Evolutionary conservation across 2,797 vertebrate genomes (phyloP).

Genomic region (Philypnodon macrostomus): DNA sequence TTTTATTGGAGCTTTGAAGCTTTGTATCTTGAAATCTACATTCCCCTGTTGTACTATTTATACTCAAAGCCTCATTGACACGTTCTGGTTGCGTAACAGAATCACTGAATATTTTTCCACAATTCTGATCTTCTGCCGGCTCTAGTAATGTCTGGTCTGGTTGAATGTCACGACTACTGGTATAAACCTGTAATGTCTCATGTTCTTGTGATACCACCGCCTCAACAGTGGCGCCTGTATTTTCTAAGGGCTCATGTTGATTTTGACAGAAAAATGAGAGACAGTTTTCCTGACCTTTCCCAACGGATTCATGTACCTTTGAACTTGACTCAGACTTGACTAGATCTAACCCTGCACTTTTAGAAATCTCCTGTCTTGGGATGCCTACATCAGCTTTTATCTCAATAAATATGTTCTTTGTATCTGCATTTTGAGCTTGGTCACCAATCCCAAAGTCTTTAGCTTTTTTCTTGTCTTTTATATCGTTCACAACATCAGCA

Average conservation of each 20-base stretch:
- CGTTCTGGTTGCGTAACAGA: conserved; percentile 20
- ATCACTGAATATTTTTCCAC: conserved; percentile 22
- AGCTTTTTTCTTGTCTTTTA: no score
- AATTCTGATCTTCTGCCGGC: conserved; percentile 32
- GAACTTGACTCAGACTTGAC: conserved; percentile 14
- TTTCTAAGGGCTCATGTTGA: conserved; percentile 27
- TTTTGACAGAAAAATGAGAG: conserved; percentile 46
- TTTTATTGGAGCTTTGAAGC: conserved; percentile 47
- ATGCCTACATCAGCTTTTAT: conserved; percentile 13
- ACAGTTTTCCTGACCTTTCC: conserved; percentile 41
- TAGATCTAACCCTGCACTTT: conserved; percentile 24
- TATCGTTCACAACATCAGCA: no score
- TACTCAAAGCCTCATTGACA: conserved; percentile 29
- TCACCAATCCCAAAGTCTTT: conserved; percentile 13
- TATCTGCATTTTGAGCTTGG: conserved; percentile 17
- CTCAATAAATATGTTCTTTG: conserved; percentile 11
- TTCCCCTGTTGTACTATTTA: conserved; percentile 33
- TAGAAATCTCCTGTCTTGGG: conserved; percentile 16
- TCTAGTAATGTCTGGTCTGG: conserved; percentile 19
- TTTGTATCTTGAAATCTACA: conserved; percentile 50
- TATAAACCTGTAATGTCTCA: conserved; percentile 42
- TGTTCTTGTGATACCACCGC: conserved; percentile 36
- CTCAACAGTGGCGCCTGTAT: conserved; percentile 38
- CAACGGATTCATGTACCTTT: conserved; percentile 10
- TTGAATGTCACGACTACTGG: conserved; percentile 32